Base-by-base conservation (phyloP, 2,797 vertebrate genomes). In the Hypotaenidia okinawae region DNA sequence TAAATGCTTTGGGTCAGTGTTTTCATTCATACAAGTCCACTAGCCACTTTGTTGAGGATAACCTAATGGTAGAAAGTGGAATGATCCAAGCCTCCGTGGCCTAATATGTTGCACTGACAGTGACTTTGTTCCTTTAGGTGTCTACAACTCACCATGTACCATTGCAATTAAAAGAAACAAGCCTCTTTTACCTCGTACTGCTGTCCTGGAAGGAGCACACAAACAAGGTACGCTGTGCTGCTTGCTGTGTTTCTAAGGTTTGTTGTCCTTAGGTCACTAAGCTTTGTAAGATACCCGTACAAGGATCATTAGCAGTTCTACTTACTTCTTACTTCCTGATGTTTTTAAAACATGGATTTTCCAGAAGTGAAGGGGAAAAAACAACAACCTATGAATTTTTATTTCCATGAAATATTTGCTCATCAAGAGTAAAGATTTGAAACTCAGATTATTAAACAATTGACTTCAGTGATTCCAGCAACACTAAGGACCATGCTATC, bases 361-460 rank as follows among this genome's bases (percentile, higher is more conserved):
- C 9, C 6, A 61, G 57, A 70, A 57, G 3, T 4, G 9, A 19
- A 17, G 28, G 1, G 1, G 3, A 8, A 7, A 39, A 35, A 37
- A 11, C 13, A n/a, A 54, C 6, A 25, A 45, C 18, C 43, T 14
- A 7, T 0, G 0, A 4, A 2, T 64, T 47, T 41, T 28, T 80
- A 33, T 70, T 43, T 8, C 16, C 7, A 5, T 35, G 72, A 43
- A 55, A 55, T 84, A 51, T 72, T 82, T 4, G 0, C 69, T 8
- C 5, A 30, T 28, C 30, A 84, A 13, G 16, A 59, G 18, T 43
- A 28, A 16, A 51, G 39, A 35, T 52, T 59, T 92, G 64, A 84
- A 72, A 51, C 5, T 52, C 17, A 35, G 19, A 12, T 61, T 54
- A 63, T 55, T 68, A 43, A 85, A 55, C 10, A 43, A 66, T 3